Evolutionary conservation across 1,140 invertebrate species (phyloP).

Genomic region (Scaptomyza pallida): DNA sequence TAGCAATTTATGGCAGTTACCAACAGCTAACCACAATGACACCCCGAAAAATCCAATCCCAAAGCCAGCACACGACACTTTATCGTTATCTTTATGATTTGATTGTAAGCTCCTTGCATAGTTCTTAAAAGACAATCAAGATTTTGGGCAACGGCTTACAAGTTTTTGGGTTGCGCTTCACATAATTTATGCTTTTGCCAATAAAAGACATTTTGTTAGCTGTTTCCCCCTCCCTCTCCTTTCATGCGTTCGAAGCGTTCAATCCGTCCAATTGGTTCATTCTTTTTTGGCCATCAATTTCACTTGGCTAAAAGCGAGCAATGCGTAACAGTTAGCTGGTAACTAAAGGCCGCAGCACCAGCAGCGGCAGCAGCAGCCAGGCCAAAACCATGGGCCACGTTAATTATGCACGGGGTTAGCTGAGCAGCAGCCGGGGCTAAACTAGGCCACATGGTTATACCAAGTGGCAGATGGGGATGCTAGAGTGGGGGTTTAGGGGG

Average conservation of each 20-base stretch:
- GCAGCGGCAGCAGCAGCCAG: conserved; percentile 21
- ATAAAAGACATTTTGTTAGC: conserved; percentile 62
- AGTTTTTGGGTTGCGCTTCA: conserved; percentile 53
- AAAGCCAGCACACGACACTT: background rate
- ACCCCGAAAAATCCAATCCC: background rate
- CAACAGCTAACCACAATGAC: conserved; percentile 4
- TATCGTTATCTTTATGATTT: background rate
- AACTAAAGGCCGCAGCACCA: conserved; percentile 33
- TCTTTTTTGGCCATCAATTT: conserved; percentile 69
- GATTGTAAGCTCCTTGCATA: conserved; percentile 28
- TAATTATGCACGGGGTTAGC: conserved; percentile 78
- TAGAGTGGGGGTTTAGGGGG: background rate
- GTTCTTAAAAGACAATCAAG: conserved; percentile 72
- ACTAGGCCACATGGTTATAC: conserved; percentile 73
- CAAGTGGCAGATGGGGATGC: background rate
- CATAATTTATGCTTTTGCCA: conserved; percentile 74
- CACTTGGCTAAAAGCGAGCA: conserved; percentile 56
- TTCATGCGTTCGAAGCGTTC: conserved; percentile 28
- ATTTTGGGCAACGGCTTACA: conserved; percentile 69
- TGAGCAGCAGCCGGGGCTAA: conserved; percentile 69
- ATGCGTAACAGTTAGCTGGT: conserved; percentile 54
- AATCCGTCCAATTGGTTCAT: conserved; percentile 29
- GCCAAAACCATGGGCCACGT: conserved; percentile 46
- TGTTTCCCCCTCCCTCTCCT: too few species aligned
- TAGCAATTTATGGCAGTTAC: conserved; percentile 61